Conservation (phyloP, 2,888 invertebrate species). For the Cryptosula pallasiana region DNA sequence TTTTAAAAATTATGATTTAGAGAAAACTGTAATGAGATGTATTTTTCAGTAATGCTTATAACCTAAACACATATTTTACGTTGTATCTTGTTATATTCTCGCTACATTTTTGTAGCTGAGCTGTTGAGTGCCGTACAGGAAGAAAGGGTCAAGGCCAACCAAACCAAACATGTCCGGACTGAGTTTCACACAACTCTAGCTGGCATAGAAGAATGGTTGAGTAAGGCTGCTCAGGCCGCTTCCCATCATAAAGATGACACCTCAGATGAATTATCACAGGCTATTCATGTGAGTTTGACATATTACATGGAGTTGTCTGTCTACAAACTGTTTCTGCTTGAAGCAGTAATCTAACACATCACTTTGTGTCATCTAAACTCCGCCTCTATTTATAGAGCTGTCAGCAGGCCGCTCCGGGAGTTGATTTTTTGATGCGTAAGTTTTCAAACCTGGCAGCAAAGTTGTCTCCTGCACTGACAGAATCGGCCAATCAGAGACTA, state of each 20-base stretch:
- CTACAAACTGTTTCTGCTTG: too few species aligned
- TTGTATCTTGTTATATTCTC: neutral
- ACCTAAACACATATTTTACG: too few species aligned
- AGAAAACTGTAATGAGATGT: too few species aligned
- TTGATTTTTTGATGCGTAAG: neutral
- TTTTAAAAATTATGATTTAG: too few species aligned
- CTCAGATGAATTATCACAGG: neutral
- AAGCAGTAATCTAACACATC: too few species aligned
- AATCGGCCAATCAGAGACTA: conserved; percentile 21
- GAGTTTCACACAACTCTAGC: conserved; percentile 7
- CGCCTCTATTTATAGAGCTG: neutral
- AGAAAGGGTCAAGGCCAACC: conserved; percentile 3
- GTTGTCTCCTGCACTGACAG: neutral
- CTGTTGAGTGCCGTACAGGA: neutral
- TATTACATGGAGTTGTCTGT: too few species aligned
- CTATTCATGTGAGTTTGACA: conserved; percentile 2
- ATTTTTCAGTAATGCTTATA: too few species aligned
- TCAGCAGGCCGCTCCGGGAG: neutral
- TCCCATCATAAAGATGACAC: conserved; percentile 16
- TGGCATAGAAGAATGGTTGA: neutral
- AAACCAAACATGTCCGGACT: neutral
- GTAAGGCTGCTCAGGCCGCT: neutral
- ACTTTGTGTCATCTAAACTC: too few species aligned
- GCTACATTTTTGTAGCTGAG: conserved; percentile 1
- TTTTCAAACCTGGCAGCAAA: neutral